Conservation (phyloP, 2,797 vertebrate species). For the Semaprochilodus insignis region DNA sequence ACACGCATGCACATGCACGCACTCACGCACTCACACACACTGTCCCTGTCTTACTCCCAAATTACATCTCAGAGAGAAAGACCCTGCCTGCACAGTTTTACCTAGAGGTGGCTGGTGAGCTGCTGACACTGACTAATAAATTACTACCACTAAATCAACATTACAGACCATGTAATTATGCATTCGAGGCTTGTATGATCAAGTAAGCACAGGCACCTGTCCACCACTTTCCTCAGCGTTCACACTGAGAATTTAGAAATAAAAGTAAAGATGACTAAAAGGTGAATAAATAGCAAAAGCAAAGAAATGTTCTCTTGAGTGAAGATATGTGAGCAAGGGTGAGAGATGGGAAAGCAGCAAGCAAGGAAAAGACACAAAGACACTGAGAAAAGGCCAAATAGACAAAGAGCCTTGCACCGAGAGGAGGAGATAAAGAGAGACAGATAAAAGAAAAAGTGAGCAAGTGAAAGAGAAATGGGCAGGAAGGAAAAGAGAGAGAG, state of each 20-base stretch:
- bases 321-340: not conserved
- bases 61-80: conserved; percentile 24
- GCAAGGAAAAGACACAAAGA: conserved; percentile 10
- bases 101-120: conserved; percentile 15
- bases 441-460: conserved; percentile 7
- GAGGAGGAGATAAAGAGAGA: not conserved
- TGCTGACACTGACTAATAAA: conserved; percentile 28
- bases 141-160: conserved; percentile 38
- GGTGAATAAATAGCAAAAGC: not conserved
- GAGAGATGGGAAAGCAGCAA: not conserved
- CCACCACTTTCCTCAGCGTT: conserved; percentile 15
- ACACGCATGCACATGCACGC: not conserved
- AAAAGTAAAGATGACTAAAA: not conserved
- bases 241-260: not conserved
- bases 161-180: conserved; percentile 39
- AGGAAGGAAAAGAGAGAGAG: not conserved
- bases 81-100: conserved; percentile 3
- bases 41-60: not conserved
- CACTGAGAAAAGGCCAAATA: conserved; percentile 10
- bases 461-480: not conserved
- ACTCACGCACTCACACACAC: not conserved
- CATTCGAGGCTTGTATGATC: conserved; percentile 20
- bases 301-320: not conserved
- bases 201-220: conserved; percentile 23
- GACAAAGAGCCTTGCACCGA: not conserved